Conservation (phyloP, 2,797 vertebrate genomes). For the Falco novaeseelandiae region DNA sequence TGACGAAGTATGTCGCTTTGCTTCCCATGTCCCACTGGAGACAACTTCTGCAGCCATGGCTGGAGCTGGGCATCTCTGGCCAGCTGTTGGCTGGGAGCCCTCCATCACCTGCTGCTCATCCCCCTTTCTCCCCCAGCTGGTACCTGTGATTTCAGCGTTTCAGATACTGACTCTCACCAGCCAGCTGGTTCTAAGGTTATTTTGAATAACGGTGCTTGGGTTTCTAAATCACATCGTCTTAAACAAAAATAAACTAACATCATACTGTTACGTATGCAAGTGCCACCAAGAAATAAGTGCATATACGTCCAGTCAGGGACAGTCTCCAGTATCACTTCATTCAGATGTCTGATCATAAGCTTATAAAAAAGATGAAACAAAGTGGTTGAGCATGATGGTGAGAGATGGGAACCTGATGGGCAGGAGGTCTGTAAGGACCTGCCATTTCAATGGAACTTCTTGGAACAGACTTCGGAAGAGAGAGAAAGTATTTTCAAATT, state of each 20-base stretch:
- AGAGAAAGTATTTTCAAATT: not conserved
- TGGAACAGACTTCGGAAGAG: not conserved
- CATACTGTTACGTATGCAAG: too few relatives aligned
- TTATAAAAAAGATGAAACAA: not conserved
- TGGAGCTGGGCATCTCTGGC: not conserved
- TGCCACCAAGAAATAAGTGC: not conserved
- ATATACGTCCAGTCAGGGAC: accelerated
- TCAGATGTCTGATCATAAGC: not conserved
- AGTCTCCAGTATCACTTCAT: accelerated
- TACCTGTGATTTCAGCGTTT: accelerated
- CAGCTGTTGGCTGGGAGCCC: not conserved
- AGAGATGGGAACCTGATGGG: accelerated
- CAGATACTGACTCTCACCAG: accelerated
- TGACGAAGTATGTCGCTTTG: not conserved
- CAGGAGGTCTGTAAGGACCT: not conserved
- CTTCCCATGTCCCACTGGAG: not conserved
- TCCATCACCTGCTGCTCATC: not conserved
- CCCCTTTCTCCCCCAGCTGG: accelerated
- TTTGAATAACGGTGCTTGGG: not conserved
- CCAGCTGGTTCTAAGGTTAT: accelerated
- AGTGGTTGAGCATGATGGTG: not conserved
- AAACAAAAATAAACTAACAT: accelerated
- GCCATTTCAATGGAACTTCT: not conserved
- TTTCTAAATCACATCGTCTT: not conserved
- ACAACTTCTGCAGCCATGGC: not conserved